Conservation (phyloP, 1,140 invertebrate species). For the Hypothenemus hampei region DNA sequence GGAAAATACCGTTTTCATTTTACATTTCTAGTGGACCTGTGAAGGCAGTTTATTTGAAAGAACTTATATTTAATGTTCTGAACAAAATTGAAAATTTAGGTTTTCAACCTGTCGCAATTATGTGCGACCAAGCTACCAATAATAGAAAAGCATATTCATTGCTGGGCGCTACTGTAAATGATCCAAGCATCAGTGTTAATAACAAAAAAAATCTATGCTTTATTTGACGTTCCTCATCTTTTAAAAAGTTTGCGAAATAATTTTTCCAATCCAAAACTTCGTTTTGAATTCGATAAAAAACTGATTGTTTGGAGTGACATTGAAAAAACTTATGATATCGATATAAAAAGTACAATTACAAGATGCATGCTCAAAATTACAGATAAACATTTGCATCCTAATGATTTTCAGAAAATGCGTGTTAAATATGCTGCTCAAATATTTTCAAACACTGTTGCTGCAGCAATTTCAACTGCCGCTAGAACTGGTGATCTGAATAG, state of each 20-base stretch:
- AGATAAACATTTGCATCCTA: conserved; percentile 35
- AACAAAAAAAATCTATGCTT: neutral
- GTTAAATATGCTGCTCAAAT: conserved; percentile 36
- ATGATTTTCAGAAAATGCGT: conserved; percentile 38
- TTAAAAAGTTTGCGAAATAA: conserved; percentile 1
- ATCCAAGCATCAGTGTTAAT: neutral
- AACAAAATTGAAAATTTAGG: neutral
- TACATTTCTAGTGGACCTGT: conserved; percentile 7
- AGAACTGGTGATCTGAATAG: conserved; percentile 27
- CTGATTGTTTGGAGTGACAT: no score
- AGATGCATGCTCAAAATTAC: conserved; percentile 29
- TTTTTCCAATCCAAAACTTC: neutral
- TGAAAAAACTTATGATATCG: no score
- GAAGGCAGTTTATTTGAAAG: neutral
- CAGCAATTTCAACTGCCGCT: conserved; percentile 30
- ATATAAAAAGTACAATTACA: conserved; percentile 19
- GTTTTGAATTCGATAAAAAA: conserved; percentile 13
- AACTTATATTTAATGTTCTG: conserved; percentile 1
- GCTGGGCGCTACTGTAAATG: neutral
- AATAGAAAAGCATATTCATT: conserved; percentile 1
- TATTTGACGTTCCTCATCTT: conserved; percentile 6
- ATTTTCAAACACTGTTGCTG: conserved; percentile 32
- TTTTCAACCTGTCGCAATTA: neutral
- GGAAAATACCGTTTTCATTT: conserved; percentile 16
- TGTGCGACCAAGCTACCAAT: neutral